These are phyloP conservation scores for Aphis craccivora DNA, from an alignment of 1,140 invertebrate genomes.

Conservation along the genomic window DNA sequence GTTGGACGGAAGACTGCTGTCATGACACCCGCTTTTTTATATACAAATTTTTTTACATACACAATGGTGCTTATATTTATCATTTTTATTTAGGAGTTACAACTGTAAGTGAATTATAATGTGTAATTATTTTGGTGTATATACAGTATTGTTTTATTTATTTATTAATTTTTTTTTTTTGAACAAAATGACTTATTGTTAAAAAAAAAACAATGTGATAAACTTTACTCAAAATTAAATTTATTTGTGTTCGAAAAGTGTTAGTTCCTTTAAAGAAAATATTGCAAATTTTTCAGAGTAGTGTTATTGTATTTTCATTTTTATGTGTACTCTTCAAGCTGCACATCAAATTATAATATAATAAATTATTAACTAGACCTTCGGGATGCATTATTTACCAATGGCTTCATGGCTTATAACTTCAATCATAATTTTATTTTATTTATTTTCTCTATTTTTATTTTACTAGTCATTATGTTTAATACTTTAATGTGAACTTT, in stretches of 20 bases:
- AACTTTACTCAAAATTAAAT: conserved; percentile 31
- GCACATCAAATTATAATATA: neutral
- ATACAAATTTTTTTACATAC: neutral
- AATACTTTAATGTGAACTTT: conserved; percentile 19
- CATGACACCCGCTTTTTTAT: neutral
- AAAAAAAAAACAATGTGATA: conserved; percentile 45
- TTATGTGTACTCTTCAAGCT: neutral
- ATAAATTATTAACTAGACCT: neutral
- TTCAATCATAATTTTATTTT: neutral
- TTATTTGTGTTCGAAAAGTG: conserved; percentile 41
- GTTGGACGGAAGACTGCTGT: neutral
- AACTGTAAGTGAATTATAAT: neutral
- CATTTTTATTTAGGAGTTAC: conserved; percentile 5
- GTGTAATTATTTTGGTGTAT: conserved; percentile 28
- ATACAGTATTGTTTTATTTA: neutral
- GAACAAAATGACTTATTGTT: conserved; percentile 29
- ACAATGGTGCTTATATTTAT: conserved; percentile 46
- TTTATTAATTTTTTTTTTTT: neutral
- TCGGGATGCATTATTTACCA: neutral
- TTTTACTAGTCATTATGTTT: conserved; percentile 56
- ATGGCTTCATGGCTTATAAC: neutral
- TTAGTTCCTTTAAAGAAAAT: conserved; percentile 45
- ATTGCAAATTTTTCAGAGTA: neutral
- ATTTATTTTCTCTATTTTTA: neutral
- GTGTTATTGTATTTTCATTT: neutral